Evolutionary conservation across 1,140 invertebrate species (phyloP).

Genomic region (Drosophila subpulchrella): DNA sequence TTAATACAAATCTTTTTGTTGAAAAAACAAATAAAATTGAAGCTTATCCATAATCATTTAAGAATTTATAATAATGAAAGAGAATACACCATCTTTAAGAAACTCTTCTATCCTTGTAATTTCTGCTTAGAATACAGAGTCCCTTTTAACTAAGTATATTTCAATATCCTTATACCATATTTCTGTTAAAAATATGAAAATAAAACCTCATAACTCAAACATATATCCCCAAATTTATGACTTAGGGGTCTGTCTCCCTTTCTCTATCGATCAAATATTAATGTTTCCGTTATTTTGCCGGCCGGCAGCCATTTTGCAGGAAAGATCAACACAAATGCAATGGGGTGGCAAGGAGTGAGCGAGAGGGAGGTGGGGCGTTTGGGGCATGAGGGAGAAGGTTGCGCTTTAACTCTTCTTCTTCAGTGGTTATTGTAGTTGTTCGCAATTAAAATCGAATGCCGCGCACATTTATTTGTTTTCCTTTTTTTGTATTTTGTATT

Average conservation of each 20-base stretch:
- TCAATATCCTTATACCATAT: too few species aligned
- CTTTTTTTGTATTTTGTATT: constrained; percentile 11
- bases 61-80: too few species aligned
- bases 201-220: not conserved
- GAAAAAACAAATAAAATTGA: too few species aligned
- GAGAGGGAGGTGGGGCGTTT: not conserved
- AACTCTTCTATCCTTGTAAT: too few species aligned
- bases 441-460: constrained; percentile 70
- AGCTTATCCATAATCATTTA: too few species aligned
- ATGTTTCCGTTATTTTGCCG: constrained; percentile 25
- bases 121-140: too few species aligned
- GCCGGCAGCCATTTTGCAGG: constrained; percentile 43
- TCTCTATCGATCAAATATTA: constrained; percentile 6
- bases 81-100: too few species aligned
- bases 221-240: not conserved
- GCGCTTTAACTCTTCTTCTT: constrained; percentile 47
- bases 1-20: too few species aligned
- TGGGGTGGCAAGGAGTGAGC: not conserved
- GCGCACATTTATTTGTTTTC: constrained; percentile 59
- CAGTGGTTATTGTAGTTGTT: constrained; percentile 54
- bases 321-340: constrained; percentile 26
- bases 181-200: too few species aligned
- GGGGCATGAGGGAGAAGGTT: constrained; percentile 51
- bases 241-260: not conserved
- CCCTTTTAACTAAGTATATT: too few species aligned